phyloP scores from a whole-genome alignment of 2,797 vertebrate species.

The Cuniculus paca region DNA sequence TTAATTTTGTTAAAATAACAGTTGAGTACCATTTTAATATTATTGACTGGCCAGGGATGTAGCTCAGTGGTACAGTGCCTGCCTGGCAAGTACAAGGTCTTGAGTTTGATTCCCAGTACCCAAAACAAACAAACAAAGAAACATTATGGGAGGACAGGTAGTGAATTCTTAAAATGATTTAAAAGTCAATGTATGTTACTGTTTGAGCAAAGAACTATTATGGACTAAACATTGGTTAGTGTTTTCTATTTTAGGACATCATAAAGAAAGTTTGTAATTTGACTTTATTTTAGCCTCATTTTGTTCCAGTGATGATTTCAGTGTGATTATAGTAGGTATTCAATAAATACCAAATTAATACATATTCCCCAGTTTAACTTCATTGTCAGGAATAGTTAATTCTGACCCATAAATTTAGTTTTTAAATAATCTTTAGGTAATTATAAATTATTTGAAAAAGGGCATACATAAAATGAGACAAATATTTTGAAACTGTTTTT shows the following conservation, averaged over 20 bases:
- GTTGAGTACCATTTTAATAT: slow-evolving; percentile 51
- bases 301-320: slow-evolving; percentile 38
- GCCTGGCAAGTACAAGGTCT: not conserved
- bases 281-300: slow-evolving; percentile 23
- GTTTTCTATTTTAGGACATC: slow-evolving; percentile 44
- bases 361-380: slow-evolving; percentile 44
- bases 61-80: not conserved
- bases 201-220: slow-evolving; percentile 52
- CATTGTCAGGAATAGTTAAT: slow-evolving; percentile 59
- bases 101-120: not conserved
- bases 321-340: not conserved
- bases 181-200: slow-evolving; percentile 41
- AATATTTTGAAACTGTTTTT: slow-evolving; percentile 67
- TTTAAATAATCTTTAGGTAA: slow-evolving; percentile 58
- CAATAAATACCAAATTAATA: not conserved
- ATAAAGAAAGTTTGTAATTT: slow-evolving; percentile 27
- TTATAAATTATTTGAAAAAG: slow-evolving; percentile 40
- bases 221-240: slow-evolving; percentile 21
- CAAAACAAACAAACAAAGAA: not conserved
- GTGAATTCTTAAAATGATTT: slow-evolving; percentile 59
- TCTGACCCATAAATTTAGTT: slow-evolving; percentile 52
- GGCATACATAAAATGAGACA: not conserved
- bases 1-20: not conserved
- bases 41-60: not conserved
- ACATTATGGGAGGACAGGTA: not conserved